Evolutionary conservation across 2,888 invertebrate genomes (phyloP).

Genomic region (Nymphalis polychloros): DNA sequence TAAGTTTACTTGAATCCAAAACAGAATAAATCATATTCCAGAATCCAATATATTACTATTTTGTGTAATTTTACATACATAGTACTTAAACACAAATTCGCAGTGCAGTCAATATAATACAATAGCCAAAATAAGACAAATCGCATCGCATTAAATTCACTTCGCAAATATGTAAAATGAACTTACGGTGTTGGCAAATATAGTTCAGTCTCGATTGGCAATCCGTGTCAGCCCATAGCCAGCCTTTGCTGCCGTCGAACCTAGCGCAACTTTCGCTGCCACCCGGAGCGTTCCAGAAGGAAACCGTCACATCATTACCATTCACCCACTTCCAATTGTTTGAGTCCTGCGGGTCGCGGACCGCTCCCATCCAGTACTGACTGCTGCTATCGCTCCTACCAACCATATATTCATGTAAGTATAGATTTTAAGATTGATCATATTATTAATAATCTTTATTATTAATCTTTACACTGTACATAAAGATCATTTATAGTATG

Average conservation of each 20-base stretch:
- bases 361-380: constrained; percentile 97
- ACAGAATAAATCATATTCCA: too few species aligned
- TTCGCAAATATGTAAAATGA: constrained; percentile 38
- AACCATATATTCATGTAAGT: constrained; percentile 35
- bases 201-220: constrained; percentile 92
- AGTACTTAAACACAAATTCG: neutral
- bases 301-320: constrained; percentile 92
- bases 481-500: too few species aligned
- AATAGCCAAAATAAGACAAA: constrained; percentile 1
- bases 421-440: neutral
- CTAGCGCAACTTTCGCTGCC: constrained; percentile 92
- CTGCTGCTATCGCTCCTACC: constrained; percentile 92
- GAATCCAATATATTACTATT: too few species aligned
- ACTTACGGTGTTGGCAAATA: constrained; percentile 96
- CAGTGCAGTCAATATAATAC: too few species aligned
- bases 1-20: neutral
- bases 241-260: constrained; percentile 95
- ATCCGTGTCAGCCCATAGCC: constrained; percentile 97
- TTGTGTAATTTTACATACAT: too few species aligned
- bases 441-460: neutral
- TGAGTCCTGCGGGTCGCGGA: constrained; percentile 89
- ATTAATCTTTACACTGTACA: too few species aligned
- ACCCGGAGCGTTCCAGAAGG: constrained; percentile 95
- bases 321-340: constrained; percentile 95
- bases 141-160: constrained; percentile 36